Base-by-base conservation (phyloP, 2,888 invertebrate species). In the Agriotes lineatus region DNA sequence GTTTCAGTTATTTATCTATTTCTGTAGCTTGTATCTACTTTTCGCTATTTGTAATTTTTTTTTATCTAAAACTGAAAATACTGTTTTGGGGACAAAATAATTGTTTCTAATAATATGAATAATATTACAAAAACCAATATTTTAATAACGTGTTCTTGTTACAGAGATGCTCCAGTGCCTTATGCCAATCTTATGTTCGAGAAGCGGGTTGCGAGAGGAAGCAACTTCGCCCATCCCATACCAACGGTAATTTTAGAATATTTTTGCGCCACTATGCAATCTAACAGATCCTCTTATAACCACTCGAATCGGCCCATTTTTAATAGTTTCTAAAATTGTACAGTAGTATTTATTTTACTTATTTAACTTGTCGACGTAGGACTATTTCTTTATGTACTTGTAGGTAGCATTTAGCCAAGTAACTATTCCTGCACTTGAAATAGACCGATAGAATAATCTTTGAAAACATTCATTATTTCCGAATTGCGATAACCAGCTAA, bases 111-210 rank as follows among this genome's bases (percentile, higher is more conserved):
- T n/a, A n/a, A n/a, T n/a, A n/a, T n/a, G n/a, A n/a, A n/a, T n/a
- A n/a, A n/a, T n/a, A n/a, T n/a, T n/a, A n/a, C n/a, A n/a, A n/a
- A n/a, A 9, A 30, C 30, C 5, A 6, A 9, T 35, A n/a, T 35
- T 37, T 37, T 37, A 12, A 37, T 1, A 37, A 12, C 1, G n/a
- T 4, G 14, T 42, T 42, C 1, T 25, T 56, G 6, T 66, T 71
- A 20, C 85, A 87, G 87, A 74, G 86, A 87, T 79, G 84, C 80
- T 12, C 82, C 85, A 68, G 79, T 85, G 78, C 87, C 88, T 7
- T 93, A 91, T 83, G 90, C 90, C 79, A 96, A 96, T 87, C 87
- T 96, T 81, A 96, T 96, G 96, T 93, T 91, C 85, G 96, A 97
- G 82, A 90, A 91, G 79, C 89, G 96, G 78, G 91, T 96, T 65